Evolutionary conservation across 1,140 invertebrate genomes (phyloP), one percentile per base, ranked within the genome.

Genomic region (Drosophila nigrodunni): DNA sequence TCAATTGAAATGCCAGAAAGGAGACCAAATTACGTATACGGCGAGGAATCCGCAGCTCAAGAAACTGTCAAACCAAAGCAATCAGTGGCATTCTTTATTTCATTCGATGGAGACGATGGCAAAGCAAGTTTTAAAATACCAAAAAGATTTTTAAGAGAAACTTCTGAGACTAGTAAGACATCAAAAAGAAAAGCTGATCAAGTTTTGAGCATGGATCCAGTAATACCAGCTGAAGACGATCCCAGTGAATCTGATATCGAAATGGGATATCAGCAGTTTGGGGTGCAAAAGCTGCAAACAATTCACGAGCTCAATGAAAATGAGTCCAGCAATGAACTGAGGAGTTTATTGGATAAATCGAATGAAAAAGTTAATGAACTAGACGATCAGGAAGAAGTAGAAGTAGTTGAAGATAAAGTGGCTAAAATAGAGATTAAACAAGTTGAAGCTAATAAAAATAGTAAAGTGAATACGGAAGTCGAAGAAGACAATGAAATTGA

Each of bases 231-330:
- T 34, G 73, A 82, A n/a, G 68, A 65, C 2, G 65, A 77, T n/a
- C n/a, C 68, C 0, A 52, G 49, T 15, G 70, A 78, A 46, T 58
- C 59, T 0, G 57, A 39, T 9, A 37, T 49, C 4, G 85, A 78
- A 55, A 46, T 62, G 0, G 78, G 66, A 1, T 85, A 72, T 30
- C 61, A 65, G 15, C 77, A 82, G 15, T 46, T 49, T 9, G 65
- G 68, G 9, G 49, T 18, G 3, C 35, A 66, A 1, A 89, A 83
- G 30, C 41, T 88, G 18, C 83, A 88, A 62, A 88, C 83, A 13
- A 88, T 88, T 11, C 59, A 73, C n/a, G 83, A 88, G 30, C 64
- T 78, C 0, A 88, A 89, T 64, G 83, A 88, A 73, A 75, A 52
- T 60, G 83, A 86, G 34, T 49, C 49, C 1, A 8, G 10, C 30